Evolutionary conservation across 2,888 invertebrate genomes (phyloP), one percentile per base, ranked within the genome.

Genomic region (Pheosia gnoma): DNA sequence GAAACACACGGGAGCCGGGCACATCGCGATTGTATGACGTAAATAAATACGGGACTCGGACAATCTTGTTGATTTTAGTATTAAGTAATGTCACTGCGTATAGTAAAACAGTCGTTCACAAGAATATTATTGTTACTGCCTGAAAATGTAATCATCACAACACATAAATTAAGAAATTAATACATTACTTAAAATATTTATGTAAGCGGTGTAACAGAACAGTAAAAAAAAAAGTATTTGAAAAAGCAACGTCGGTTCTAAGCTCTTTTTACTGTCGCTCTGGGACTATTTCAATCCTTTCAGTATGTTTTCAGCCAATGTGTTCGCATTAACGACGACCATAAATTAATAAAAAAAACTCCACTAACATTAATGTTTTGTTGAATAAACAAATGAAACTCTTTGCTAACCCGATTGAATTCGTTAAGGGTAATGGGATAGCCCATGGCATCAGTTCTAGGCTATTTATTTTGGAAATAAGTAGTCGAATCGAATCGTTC

Each of bases 261-360:
- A 11, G n/a, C 4, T 9, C 4, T 47, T 47, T 0, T 47, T 47
- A n/a, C 5, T 4, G n/a, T 5, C 47, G 47, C n/a, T 47, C 5
- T 47, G 11, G 47, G 5, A 47, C 47, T 9, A 47, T 51, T 39
- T 3, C 52, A 13, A 36, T 25, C 4, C 5, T 8, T 37, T 3
- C 25, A 43, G n/a, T 60, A 49, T 62, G 61, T 65, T 72, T 67
- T 9, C 41, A 52, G n/a, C 47, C 37, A 53, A 53, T 37, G 53
- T 37, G 53, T 53, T 53, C 37, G 37, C 53, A 11, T 53, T 52
- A 53, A 53, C 53, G 53, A 53, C 53, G 4, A 9, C 11, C 53
- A 53, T 53, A 53, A 53, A 53, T 53, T 25, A 53, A 53, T 53
- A 53, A 53, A 53, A 53, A 53, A 53, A 53, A 9, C 53, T 37